Evolutionary conservation across 2,797 vertebrate genomes (phyloP).

Genomic region (Numenius phaeopus): DNA sequence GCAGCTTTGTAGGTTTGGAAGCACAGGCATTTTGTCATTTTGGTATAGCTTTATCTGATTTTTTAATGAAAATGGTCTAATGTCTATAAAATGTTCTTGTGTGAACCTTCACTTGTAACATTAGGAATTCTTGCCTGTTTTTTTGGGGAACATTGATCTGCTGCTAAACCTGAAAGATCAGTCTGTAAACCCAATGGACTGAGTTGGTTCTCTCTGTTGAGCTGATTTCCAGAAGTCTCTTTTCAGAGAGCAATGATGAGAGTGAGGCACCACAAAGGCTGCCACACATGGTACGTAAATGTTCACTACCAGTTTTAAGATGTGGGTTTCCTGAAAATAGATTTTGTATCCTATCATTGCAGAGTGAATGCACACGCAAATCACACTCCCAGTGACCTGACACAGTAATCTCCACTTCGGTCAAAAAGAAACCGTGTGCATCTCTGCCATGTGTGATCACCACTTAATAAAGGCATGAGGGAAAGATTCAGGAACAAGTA

Average conservation of each 20-base stretch:
- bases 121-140: neutral
- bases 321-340: neutral
- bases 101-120: neutral
- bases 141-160: neutral
- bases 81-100: neutral
- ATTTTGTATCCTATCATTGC: neutral
- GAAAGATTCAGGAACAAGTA: conserved; percentile 20
- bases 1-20: neutral
- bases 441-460: neutral
- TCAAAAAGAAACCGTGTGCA: neutral
- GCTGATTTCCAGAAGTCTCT: neutral
- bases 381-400: neutral
- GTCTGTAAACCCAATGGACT: neutral
- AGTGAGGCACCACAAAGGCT: neutral
- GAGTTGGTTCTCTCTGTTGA: neutral
- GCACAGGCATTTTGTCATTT: neutral
- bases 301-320: neutral
- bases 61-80: neutral
- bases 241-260: neutral
- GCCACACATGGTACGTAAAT: accelerated
- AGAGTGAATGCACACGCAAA: neutral
- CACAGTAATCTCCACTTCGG: neutral
- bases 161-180: neutral
- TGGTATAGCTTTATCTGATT: neutral
- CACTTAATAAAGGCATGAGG: neutral